phyloP scores from a whole-genome alignment of 2,888 invertebrate species.

The Hyalella azteca region DNA sequence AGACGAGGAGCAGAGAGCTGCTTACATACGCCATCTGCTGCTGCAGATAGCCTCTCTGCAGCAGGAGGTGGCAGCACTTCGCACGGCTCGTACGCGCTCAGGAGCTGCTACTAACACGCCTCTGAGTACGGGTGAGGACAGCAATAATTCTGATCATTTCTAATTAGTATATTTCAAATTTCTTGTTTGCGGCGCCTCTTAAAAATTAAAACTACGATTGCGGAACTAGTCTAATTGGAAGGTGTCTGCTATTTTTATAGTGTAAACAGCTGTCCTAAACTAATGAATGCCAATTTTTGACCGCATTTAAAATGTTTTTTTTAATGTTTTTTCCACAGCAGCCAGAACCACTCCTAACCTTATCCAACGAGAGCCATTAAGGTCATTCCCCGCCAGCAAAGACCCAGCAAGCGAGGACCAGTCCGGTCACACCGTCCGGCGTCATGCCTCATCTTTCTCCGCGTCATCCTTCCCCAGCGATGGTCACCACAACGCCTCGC shows the following conservation, averaged over 20 bases:
- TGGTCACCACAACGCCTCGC: not conserved
- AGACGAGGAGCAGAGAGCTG: conserved; percentile 28
- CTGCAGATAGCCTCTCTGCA: conserved; percentile 58
- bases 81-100: conserved; percentile 10
- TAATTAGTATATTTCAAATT: no score
- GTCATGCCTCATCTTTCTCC: not conserved
- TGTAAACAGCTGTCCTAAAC: no score
- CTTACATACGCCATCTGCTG: conserved; percentile 48
- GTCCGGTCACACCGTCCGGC: not conserved
- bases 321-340: not conserved
- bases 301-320: no score
- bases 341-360: no score
- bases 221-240: no score
- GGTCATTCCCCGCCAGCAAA: not conserved
- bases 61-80: conserved; percentile 43
- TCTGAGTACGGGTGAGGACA: no score
- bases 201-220: no score
- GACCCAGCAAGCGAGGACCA: not conserved
- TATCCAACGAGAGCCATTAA: not conserved
- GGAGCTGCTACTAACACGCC: not conserved
- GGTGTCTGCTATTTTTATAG: no score
- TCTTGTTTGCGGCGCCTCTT: no score
- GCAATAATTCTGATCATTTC: no score
- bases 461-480: not conserved
- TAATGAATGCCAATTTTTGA: no score